Percentiles rank a stretch among this genome's conserved stretches.
These are phyloP conservation scores for Parnassius glacialis DNA, from an alignment of 2,888 invertebrate species.

Conservation along the genomic window DNA sequence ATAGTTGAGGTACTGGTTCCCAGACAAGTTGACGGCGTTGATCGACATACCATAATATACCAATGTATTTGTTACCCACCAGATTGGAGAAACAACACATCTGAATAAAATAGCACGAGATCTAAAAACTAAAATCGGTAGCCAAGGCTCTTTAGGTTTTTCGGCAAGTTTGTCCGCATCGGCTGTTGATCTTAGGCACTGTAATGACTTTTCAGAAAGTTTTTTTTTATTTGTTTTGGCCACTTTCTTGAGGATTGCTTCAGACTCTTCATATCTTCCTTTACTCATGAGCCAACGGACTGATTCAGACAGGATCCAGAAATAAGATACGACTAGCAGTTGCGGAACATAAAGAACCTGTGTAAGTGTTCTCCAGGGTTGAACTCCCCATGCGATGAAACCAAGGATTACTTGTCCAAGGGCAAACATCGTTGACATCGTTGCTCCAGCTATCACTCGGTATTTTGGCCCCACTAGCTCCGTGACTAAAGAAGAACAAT, in stretches of 20 bases:
- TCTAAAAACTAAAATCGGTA: conserved; percentile 52
- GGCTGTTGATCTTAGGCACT: conserved; percentile 57
- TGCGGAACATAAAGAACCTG: conserved; percentile 86
- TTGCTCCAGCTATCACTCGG: conserved; percentile 86
- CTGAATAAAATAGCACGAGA: conserved; percentile 54
- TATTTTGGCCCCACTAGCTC: conserved; percentile 89
- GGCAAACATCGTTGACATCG: conserved; percentile 87
- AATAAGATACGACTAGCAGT: conserved; percentile 84
- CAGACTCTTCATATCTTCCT: conserved; percentile 84
- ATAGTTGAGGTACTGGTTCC: conserved; percentile 85
- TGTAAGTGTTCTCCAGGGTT: conserved; percentile 85
- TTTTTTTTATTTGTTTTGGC: conserved; percentile 82
- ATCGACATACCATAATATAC: conserved; percentile 87
- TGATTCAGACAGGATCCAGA: conserved; percentile 88
- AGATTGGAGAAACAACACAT: conserved; percentile 74
- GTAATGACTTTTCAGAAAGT: conserved; percentile 77
- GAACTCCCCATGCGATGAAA: conserved; percentile 84
- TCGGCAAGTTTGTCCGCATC: conserved; percentile 54
- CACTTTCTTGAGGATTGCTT: conserved; percentile 82
- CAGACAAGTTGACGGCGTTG: conserved; percentile 84
- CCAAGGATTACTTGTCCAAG: conserved; percentile 87
- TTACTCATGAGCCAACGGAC: conserved; percentile 89
- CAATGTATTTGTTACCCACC: conserved; percentile 86
- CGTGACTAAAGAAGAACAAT: conserved; percentile 77
- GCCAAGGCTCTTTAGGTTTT: conserved; percentile 59